phyloP scores from a whole-genome alignment of 2,888 invertebrate genomes.

The Neria commutata region DNA sequence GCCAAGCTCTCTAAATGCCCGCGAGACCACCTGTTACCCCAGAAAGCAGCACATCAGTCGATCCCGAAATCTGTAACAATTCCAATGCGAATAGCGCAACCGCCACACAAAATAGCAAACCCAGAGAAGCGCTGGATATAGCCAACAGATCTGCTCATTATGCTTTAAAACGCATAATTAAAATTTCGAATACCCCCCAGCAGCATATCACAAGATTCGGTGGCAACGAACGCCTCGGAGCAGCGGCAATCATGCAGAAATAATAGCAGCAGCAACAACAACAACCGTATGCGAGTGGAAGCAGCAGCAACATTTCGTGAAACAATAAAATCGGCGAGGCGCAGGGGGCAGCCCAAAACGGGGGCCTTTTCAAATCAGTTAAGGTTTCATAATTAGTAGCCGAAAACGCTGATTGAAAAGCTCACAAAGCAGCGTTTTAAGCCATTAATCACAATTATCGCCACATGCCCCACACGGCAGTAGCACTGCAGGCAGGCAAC shows the following conservation, averaged over 20 bases:
- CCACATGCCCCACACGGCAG: conserved; percentile 44
- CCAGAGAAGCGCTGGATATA: no score
- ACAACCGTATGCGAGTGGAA: no score
- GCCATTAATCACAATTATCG: conserved; percentile 59
- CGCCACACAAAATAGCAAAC: no score
- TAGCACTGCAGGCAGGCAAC: conserved; percentile 17
- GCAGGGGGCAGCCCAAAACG: background rate
- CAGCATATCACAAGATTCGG: background rate
- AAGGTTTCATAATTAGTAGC: conserved; percentile 16
- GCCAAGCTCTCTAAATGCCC: background rate
- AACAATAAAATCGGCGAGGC: background rate
- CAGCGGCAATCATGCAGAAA: no score
- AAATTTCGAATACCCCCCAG: background rate
- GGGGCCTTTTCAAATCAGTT: background rate
- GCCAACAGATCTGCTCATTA: background rate
- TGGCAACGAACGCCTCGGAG: conserved; percentile 1
- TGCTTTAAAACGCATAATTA: background rate
- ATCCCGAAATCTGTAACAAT: conserved; percentile 44
- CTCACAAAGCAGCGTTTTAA: conserved; percentile 39
- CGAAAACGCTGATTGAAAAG: conserved; percentile 19
- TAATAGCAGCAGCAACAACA: no score
- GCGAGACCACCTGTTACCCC: conserved; percentile 6
- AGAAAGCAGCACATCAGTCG: background rate
- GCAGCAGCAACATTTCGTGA: background rate
- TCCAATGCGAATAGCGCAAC: background rate